Evolutionary conservation across 2,113 vertebrate species (phyloP).

Genomic region (Numida meleagris): DNA sequence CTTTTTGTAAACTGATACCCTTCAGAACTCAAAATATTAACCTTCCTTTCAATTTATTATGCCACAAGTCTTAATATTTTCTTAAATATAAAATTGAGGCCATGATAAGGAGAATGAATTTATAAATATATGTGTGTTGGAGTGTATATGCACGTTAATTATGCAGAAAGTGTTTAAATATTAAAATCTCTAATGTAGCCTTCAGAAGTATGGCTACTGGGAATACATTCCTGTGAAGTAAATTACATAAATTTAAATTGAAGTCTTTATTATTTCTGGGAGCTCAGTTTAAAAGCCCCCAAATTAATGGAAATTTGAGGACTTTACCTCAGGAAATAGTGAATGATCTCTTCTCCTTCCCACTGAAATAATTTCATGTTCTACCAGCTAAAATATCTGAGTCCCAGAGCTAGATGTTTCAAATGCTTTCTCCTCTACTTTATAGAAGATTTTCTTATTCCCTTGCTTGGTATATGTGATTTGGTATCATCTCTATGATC

Average conservation of each 20-base stretch:
- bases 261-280: not conserved
- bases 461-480: not conserved
- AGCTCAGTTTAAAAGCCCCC: not conserved
- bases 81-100: not conserved
- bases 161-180: not conserved
- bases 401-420: not conserved
- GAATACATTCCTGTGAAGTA: not conserved
- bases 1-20: not conserved
- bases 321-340: not conserved
- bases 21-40: not conserved
- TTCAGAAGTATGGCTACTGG: not conserved
- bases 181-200: not conserved
- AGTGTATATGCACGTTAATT: not conserved
- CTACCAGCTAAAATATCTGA: not conserved
- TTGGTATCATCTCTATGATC: not conserved
- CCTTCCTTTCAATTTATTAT: not conserved
- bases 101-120: not conserved
- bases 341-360: not conserved
- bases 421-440: not conserved
- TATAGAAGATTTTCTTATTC: not conserved
- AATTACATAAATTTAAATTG: not conserved
- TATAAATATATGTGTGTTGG: not conserved
- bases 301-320: not conserved
- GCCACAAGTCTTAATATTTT: not conserved
- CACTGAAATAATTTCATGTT: not conserved